A percentile compares a stretch with the other conserved stretches of the same genome.
Conservation (phyloP, 2,113 vertebrate species). For the Alectura lathami region DNA sequence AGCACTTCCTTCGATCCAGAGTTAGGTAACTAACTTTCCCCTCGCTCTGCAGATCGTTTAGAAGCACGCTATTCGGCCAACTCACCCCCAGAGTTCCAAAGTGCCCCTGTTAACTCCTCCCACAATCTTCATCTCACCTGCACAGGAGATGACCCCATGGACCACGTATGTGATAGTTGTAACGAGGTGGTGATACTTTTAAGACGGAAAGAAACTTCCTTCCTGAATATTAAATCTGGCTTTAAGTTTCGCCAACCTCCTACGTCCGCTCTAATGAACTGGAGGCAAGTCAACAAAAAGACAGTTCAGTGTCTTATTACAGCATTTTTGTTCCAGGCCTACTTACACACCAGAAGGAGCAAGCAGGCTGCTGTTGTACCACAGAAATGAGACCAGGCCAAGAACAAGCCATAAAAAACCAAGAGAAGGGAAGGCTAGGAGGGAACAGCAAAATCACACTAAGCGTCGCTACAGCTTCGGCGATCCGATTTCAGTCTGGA, state of each 20-base stretch:
- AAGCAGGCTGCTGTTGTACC: neutral
- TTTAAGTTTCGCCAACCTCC: conserved; percentile 48
- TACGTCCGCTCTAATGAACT: conserved; percentile 39
- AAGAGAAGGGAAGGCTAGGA: neutral
- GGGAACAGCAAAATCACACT: neutral
- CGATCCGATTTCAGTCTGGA: neutral
- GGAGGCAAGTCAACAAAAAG: conserved; percentile 31
- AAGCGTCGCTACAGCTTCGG: neutral
- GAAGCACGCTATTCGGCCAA: neutral
- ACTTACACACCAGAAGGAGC: neutral
- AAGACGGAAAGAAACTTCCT: conserved; percentile 56
- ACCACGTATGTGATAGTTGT: neutral
- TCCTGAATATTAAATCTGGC: conserved; percentile 42
- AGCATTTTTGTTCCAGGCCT: neutral
- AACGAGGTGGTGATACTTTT: conserved; percentile 3
- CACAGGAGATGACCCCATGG: neutral
- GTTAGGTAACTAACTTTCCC: neutral
- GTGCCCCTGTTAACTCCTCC: neutral
- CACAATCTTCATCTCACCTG: neutral
- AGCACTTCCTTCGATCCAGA: neutral
- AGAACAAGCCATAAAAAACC: neutral
- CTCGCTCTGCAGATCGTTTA: neutral
- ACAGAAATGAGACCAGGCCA: neutral
- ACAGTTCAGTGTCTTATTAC: neutral
- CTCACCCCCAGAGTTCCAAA: neutral